phyloP scores from a whole-genome alignment of 1,140 invertebrate species.

The Xylocopa sonorina region DNA sequence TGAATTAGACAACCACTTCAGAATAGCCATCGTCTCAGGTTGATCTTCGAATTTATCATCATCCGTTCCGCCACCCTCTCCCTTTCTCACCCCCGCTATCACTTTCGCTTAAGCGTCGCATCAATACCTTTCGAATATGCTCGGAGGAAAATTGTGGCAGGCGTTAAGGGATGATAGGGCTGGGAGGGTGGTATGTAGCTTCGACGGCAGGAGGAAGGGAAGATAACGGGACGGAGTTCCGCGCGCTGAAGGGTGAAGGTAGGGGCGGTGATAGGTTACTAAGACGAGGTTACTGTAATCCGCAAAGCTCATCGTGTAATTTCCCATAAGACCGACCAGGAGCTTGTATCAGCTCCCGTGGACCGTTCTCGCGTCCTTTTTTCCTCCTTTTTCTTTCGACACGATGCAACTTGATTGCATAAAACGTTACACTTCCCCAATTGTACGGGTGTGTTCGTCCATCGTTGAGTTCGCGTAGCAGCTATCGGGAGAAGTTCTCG shows the following conservation, averaged over 20 bases:
- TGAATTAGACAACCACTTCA: slow-evolving; percentile 15
- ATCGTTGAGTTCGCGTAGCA: too few species aligned
- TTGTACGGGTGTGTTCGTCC: too few species aligned
- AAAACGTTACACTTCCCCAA: too few species aligned
- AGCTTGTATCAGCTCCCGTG: slow-evolving; percentile 52
- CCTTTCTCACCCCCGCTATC: background rate
- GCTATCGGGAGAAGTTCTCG: too few species aligned
- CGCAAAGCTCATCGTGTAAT: slow-evolving; percentile 73
- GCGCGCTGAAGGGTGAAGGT: background rate
- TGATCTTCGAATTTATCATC: slow-evolving; percentile 63
- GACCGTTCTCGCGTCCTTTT: too few species aligned
- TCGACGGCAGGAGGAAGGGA: background rate
- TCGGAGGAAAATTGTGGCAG: slow-evolving; percentile 51
- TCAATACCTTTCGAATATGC: slow-evolving; percentile 56
- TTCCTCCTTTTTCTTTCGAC: too few species aligned
- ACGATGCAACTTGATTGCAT: too few species aligned
- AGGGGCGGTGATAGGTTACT: slow-evolving; percentile 20
- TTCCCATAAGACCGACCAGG: slow-evolving; percentile 71
- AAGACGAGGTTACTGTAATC: slow-evolving; percentile 62
- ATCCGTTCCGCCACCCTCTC: background rate
- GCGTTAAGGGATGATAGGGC: slow-evolving; percentile 46
- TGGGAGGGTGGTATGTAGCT: slow-evolving; percentile 5
- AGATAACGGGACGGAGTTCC: background rate
- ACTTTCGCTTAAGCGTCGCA: slow-evolving; percentile 18
- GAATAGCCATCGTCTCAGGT: slow-evolving; percentile 13